Percentiles rank a stretch among this genome's conserved stretches.
Evolutionary conservation across 1,140 invertebrate genomes (phyloP).

Genomic region (Caerostris extrusa): DNA sequence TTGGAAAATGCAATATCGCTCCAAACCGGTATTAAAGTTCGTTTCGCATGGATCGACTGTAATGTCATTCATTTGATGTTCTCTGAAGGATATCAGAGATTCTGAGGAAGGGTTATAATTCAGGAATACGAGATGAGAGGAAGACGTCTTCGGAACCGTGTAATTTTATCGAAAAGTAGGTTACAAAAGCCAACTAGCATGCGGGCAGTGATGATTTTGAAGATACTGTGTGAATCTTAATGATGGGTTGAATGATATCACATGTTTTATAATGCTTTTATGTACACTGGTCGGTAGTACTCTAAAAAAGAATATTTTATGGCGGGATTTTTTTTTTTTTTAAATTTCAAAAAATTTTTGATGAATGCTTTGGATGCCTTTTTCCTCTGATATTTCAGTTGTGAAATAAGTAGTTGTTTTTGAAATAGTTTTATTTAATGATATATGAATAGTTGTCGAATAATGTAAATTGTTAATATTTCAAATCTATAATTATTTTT

Average conservation of each 20-base stretch:
- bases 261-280: background rate
- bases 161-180: constrained; percentile 12
- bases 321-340: no score
- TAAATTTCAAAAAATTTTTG: no score
- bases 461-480: no score
- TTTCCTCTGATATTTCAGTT: no score
- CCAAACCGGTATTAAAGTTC: constrained; percentile 16
- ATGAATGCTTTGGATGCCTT: no score
- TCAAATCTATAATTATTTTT: no score
- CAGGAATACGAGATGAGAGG: background rate
- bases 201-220: background rate
- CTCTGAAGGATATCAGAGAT: constrained; percentile 10
- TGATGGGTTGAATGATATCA: background rate
- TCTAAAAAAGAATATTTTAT: no score
- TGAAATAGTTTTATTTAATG: no score
- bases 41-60: constrained; percentile 1
- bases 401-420: no score
- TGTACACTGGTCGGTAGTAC: background rate
- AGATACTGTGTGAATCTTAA: constrained; percentile 7
- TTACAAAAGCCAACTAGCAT: constrained; percentile 3
- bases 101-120: constrained; percentile 15
- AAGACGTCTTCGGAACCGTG: constrained; percentile 2
- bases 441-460: no score
- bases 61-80: constrained; percentile 16
- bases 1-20: background rate